Conservation (phyloP, 2,797 vertebrate species). For the Triplophysa yarkandensis region DNA sequence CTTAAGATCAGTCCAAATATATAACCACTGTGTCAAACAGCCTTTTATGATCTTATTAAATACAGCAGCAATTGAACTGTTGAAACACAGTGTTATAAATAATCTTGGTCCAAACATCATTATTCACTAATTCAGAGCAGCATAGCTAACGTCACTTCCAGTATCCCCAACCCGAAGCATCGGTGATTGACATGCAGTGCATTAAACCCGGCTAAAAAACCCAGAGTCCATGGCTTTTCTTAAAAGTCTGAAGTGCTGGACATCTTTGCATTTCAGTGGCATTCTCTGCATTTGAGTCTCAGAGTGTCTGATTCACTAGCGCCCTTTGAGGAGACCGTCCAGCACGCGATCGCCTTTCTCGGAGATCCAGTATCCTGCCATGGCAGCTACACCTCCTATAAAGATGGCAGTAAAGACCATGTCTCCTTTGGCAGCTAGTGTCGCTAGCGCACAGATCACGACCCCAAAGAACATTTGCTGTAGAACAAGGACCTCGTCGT, state of each 20-base stretch:
- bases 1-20: neutral
- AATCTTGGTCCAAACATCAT: slow-evolving; percentile 36
- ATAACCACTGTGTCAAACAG: neutral
- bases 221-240: slow-evolving; percentile 39
- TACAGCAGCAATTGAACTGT: slow-evolving; percentile 48
- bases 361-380: slow-evolving; percentile 97
- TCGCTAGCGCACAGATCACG: slow-evolving; percentile 93
- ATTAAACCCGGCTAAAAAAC: slow-evolving; percentile 42
- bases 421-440: slow-evolving; percentile 94
- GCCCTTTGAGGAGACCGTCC: slow-evolving; percentile 93
- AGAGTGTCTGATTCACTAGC: slow-evolving; percentile 69
- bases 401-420: slow-evolving; percentile 99
- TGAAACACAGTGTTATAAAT: slow-evolving; percentile 46
- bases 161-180: slow-evolving; percentile 49
- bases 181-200: slow-evolving; percentile 64
- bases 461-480: slow-evolving; percentile 99
- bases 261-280: slow-evolving; percentile 24
- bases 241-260: slow-evolving; percentile 9
- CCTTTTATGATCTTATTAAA: slow-evolving; percentile 20
- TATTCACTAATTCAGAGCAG: slow-evolving; percentile 47
- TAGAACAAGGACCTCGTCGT: slow-evolving; percentile 94
- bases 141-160: slow-evolving; percentile 22
- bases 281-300: neutral
- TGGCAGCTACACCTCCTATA: slow-evolving; percentile 92
- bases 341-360: slow-evolving; percentile 93